Evolutionary conservation across 2,888 invertebrate genomes (phyloP).

Genomic region (Lochmaea capreae): DNA sequence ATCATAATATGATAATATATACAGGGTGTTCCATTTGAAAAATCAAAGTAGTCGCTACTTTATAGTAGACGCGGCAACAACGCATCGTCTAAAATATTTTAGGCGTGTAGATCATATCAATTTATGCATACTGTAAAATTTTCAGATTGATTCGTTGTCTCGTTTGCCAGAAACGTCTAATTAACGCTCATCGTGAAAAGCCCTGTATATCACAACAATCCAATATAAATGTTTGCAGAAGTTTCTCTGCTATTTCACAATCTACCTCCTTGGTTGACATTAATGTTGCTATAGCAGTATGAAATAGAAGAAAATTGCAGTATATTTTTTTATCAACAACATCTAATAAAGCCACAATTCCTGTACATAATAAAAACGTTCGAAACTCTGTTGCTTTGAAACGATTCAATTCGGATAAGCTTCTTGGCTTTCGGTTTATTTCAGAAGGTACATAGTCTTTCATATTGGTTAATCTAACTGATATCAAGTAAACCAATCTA

Average conservation of each 20-base stretch:
- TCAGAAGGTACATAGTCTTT: conserved; percentile 26
- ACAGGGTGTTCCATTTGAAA: too few relatives aligned
- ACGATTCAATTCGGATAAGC: conserved; percentile 30
- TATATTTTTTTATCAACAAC: conserved; percentile 6
- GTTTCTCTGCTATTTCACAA: conserved; percentile 22
- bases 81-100: too few relatives aligned
- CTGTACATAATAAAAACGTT: background rate
- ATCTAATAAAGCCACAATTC: background rate
- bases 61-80: too few relatives aligned
- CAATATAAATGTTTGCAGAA: conserved; percentile 10
- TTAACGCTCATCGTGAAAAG: too few relatives aligned
- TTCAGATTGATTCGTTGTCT: too few relatives aligned
- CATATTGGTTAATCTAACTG: background rate
- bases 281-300: conserved; percentile 18
- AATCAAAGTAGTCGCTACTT: too few relatives aligned
- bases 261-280: conserved; percentile 18
- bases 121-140: too few relatives aligned
- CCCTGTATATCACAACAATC: background rate
- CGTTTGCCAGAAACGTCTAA: too few relatives aligned
- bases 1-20: too few relatives aligned
- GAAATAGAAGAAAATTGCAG: conserved; percentile 20
- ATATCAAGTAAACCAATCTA: background rate
- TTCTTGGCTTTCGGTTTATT: conserved; percentile 38
- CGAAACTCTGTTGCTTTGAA: conserved; percentile 30
- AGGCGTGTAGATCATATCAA: too few relatives aligned